Evolutionary conservation across 2,797 vertebrate species (phyloP).

Genomic region (Platalea minor): DNA sequence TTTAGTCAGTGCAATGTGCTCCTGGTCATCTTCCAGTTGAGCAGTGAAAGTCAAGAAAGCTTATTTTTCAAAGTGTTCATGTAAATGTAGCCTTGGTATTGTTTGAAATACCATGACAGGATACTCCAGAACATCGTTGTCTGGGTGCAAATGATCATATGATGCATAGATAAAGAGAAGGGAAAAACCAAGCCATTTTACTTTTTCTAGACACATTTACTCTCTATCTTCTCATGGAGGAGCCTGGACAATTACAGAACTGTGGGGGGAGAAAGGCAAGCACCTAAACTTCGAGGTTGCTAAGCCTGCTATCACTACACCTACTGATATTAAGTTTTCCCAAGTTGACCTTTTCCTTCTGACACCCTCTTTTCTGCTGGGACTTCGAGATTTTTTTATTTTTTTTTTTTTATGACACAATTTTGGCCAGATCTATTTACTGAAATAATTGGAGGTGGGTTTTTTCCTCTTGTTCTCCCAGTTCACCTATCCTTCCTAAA

Average conservation of each 20-base stretch:
- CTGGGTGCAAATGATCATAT: not conserved
- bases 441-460: not conserved
- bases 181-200: not conserved
- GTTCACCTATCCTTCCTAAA: not conserved
- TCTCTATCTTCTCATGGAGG: not conserved
- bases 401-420: accelerated
- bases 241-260: not conserved
- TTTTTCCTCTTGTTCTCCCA: not conserved
- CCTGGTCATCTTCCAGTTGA: not conserved
- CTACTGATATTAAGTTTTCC: not conserved
- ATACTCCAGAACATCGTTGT: not conserved
- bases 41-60: not conserved
- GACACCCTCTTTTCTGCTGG: not conserved
- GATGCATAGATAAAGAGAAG: not conserved
- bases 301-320: not conserved
- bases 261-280: not conserved
- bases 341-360: not conserved
- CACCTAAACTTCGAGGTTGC: not conserved
- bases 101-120: not conserved
- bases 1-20: not conserved
- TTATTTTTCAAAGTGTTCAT: not conserved
- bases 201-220: not conserved
- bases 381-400: not conserved
- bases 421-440: not conserved
- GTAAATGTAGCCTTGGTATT: not conserved